These are phyloP conservation scores for Phymorhynchus buccinoides DNA, from an alignment of 1,140 invertebrate species.

Conservation along the genomic window DNA sequence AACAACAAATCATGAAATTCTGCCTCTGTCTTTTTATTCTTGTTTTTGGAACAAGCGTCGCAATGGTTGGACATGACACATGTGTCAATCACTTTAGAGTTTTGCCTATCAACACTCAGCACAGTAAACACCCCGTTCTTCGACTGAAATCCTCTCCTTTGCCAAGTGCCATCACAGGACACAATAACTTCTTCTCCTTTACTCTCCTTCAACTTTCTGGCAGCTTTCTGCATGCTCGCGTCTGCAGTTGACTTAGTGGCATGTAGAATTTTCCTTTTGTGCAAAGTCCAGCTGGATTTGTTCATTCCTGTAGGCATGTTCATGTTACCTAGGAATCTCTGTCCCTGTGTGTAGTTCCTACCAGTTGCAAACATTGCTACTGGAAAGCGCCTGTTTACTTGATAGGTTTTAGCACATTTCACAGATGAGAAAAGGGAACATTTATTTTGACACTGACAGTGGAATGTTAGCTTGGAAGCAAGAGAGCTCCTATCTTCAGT, in stretches of 20 bases:
- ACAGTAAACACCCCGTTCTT: conserved; percentile 31
- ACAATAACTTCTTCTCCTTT: not conserved
- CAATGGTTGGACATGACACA: conserved; percentile 1
- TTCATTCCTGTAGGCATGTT: conserved; percentile 13
- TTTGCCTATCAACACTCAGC: not conserved
- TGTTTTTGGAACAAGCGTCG: conserved; percentile 8
- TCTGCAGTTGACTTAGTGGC: conserved; percentile 2
- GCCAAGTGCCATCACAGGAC: conserved; percentile 36
- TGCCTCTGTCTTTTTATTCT: too few relatives aligned
- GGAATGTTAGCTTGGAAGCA: not conserved
- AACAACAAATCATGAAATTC: too few relatives aligned
- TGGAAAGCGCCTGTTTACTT: conserved; percentile 8
- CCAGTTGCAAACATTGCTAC: conserved; percentile 36
- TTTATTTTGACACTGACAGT: not conserved
- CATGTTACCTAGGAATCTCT: conserved; percentile 20
- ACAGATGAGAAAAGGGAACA: not conserved
- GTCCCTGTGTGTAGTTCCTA: not conserved
- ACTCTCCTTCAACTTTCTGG: too few relatives aligned
- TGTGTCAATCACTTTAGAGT: conserved; percentile 26
- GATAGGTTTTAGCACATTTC: not conserved
- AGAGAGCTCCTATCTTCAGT: not conserved
- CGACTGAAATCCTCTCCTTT: conserved; percentile 21
- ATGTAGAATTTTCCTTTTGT: not conserved
- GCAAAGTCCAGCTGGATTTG: too few relatives aligned
- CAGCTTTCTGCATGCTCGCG: not conserved